These are phyloP conservation scores for Nannoperca obscura DNA, from an alignment of 2,797 vertebrate species.

Conservation along the genomic window DNA sequence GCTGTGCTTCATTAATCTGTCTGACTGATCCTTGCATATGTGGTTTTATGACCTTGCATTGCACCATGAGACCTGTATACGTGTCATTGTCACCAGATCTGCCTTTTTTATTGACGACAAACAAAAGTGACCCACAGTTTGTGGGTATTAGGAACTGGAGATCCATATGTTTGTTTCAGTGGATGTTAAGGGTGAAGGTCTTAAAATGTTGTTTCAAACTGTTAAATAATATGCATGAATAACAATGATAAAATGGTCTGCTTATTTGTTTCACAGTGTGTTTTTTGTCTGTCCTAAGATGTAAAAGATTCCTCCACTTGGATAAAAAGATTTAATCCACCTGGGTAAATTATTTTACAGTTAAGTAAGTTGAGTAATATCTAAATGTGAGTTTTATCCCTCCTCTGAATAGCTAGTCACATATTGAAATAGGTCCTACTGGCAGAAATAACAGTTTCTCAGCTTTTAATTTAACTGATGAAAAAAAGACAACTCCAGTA, in stretches of 20 bases:
- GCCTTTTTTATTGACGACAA: constrained; percentile 14
- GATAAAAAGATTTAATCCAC: constrained; percentile 12
- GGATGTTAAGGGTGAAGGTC: not conserved
- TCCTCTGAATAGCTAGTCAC: constrained; percentile 27
- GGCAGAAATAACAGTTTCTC: constrained; percentile 19
- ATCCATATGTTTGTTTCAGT: not conserved
- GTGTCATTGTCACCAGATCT: constrained; percentile 40
- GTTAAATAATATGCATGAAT: not conserved
- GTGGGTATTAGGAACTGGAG: not conserved
- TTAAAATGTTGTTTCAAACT: constrained; percentile 12
- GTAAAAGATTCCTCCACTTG: not conserved
- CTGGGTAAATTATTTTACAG: constrained; percentile 1
- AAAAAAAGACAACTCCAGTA: constrained; percentile 10
- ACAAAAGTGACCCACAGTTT: not conserved
- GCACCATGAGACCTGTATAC: constrained; percentile 31
- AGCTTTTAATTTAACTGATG: constrained; percentile 23
- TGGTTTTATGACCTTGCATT: constrained; percentile 54
- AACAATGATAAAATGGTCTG: constrained; percentile 8
- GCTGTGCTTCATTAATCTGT: constrained; percentile 58
- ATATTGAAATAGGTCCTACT: constrained; percentile 4
- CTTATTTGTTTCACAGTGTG: not conserved
- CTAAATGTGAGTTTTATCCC: constrained; percentile 19
- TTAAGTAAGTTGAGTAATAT: constrained; percentile 20
- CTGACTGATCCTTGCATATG: constrained; percentile 61
- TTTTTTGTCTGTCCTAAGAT: not conserved